These are phyloP conservation scores for Hetaerina americana DNA, from an alignment of 1,140 invertebrate genomes.

Conservation along the genomic window DNA sequence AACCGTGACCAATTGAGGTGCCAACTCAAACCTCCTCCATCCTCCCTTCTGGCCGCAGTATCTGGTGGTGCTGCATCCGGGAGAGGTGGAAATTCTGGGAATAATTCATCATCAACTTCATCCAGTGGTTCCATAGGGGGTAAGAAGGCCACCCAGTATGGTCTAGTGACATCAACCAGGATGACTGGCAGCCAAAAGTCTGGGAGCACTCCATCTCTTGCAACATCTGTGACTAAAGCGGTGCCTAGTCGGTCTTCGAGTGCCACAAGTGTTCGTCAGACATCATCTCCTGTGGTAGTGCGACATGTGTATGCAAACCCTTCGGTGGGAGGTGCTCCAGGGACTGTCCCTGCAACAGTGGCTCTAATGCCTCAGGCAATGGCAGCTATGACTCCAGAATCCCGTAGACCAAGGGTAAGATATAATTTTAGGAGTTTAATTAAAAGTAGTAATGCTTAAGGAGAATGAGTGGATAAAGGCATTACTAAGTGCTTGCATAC, in stretches of 20 bases:
- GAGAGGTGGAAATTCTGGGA: neutral
- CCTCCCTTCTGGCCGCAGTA: slow-evolving; percentile 18
- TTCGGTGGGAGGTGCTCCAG: neutral
- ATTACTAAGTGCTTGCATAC: no score
- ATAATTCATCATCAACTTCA: neutral
- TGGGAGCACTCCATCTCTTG: neutral
- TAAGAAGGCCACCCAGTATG: neutral
- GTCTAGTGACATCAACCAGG: neutral
- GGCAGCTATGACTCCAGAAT: neutral
- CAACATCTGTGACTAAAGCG: neutral
- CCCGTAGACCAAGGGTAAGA: neutral
- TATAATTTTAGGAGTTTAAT: no score
- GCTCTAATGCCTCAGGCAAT: neutral
- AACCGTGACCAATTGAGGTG: slow-evolving; percentile 76
- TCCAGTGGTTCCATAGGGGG: neutral
- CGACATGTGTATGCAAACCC: neutral
- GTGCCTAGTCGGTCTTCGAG: neutral
- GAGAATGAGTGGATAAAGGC: no score
- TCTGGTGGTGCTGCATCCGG: neutral
- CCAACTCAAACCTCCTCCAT: slow-evolving; percentile 68
- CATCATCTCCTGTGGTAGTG: neutral
- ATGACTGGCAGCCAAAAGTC: neutral
- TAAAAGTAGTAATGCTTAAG: no score
- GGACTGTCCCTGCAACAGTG: neutral
- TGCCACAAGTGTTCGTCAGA: neutral